These are phyloP conservation scores for Tor tambroides DNA, from an alignment of 2,113 vertebrate species.

Conservation along the genomic window DNA sequence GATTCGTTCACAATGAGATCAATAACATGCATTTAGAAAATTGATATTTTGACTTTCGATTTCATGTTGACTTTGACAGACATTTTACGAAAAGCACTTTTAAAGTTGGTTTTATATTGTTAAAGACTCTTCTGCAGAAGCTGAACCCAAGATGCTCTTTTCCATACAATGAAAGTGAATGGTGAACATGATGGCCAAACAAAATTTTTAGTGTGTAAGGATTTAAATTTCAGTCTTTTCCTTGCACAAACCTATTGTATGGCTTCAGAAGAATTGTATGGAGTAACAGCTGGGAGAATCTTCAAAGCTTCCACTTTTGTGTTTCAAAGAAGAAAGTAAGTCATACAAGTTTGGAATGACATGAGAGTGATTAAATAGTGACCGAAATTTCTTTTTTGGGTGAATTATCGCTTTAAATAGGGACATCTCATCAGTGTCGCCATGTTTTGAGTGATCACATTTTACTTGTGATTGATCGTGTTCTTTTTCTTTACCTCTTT, in stretches of 20 bases:
- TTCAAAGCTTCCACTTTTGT: not conserved
- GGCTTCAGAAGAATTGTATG: not conserved
- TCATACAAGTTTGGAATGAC: not conserved
- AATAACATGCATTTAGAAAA: not conserved
- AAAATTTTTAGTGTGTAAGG: not conserved
- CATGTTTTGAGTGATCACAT: not conserved
- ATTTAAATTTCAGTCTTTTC: not conserved
- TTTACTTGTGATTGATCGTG: constrained; percentile 11
- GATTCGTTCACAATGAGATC: not conserved
- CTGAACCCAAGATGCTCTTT: not conserved
- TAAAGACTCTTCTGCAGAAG: not conserved
- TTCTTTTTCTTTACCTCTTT: constrained; percentile 7
- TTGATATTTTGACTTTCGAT: not conserved
- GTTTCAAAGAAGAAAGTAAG: not conserved
- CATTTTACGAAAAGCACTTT: not conserved
- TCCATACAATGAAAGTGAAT: not conserved
- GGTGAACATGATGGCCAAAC: not conserved
- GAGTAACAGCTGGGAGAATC: not conserved
- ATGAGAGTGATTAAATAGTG: not conserved
- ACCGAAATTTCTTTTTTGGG: not conserved
- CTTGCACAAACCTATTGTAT: not conserved
- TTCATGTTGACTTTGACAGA: not conserved
- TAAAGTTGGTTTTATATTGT: not conserved
- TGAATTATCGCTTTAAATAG: not conserved
- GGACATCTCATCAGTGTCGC: not conserved